Conservation (phyloP, 2,113 vertebrate genomes). For the Taxidea taxus region DNA sequence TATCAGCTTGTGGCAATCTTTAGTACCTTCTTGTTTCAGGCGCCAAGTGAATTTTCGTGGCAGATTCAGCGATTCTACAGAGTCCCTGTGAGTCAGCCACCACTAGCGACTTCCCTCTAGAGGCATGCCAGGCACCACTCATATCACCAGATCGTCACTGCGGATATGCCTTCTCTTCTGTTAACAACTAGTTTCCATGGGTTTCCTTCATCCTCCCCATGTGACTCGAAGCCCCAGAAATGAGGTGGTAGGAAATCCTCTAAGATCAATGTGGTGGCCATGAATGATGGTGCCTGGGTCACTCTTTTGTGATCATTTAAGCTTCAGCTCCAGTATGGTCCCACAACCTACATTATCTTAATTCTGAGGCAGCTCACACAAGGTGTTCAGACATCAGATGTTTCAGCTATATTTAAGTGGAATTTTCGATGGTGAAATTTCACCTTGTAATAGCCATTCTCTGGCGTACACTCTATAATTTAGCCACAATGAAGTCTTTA, state of each 20-base stretch:
- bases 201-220: conserved; percentile 28
- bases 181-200: background rate
- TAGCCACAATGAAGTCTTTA: background rate
- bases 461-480: background rate
- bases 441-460: background rate
- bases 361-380: background rate
- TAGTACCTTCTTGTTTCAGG: background rate
- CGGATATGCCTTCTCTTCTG: background rate
- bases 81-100: conserved; percentile 28
- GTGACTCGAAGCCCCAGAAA: conserved; percentile 13
- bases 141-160: background rate
- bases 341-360: conserved; percentile 14
- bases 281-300: background rate
- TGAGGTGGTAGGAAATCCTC: background rate
- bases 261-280: background rate
- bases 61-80: conserved; percentile 28
- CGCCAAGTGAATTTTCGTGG: conserved; percentile 46
- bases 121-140: background rate
- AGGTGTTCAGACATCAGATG: background rate
- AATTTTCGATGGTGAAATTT: background rate
- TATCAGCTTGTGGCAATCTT: conserved; percentile 51
- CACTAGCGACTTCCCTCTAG: conserved; percentile 26
- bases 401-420: background rate
- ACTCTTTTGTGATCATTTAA: conserved; percentile 25
- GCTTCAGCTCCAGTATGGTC: background rate